Base-by-base conservation (phyloP, 1,140 invertebrate species). In the Drosophila bifasciata region DNA sequence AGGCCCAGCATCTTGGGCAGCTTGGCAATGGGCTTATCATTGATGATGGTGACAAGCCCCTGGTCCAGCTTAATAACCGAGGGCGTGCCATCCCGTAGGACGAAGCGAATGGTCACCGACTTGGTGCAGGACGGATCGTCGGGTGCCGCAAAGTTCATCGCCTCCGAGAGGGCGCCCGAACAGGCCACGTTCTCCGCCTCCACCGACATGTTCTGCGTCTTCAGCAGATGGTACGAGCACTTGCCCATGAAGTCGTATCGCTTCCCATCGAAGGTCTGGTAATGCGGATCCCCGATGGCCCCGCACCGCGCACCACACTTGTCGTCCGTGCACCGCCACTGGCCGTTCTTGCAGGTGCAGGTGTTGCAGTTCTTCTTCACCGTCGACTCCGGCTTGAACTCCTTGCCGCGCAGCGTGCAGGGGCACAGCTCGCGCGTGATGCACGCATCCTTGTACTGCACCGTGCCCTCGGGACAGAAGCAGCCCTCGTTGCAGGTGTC, bases 231-330 rank as follows among this genome's bases (percentile, higher is more conserved):
- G 86, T 98, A 98, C 0, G 95, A 94, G 91, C 97, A 98, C 66
- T 95, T 95, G 8, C 97, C 97, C 96, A 97, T 97, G 90, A 97
- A 98, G 91, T 97, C 95, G 89, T 94, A 98, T 7, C 93, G 93
- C 58, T 94, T 94, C 0, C 97, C 97, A 91, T 98, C 97, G 88
- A 98, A 98, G 0, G 97, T 98, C 19, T 94, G 94, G 91, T 97
- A 98, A 92, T 98, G 97, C 3, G 97, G 97, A 92, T 98, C 97
- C 0, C 97, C 97, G 16, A 97, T 93, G 0, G 96, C 95, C 0
- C 95, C 94, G 90, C 97, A 97, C 17, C 96, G 93, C 0, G 95
- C 94, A 1, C 94, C 94, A 89, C 96, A 97, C 41, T 93, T 93
- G 7, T 93, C 91, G 45, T 95, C 93, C 0, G 96, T 96, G 80